Conservation (phyloP, 2,113 vertebrate species). For the Spheniscus mendiculus region DNA sequence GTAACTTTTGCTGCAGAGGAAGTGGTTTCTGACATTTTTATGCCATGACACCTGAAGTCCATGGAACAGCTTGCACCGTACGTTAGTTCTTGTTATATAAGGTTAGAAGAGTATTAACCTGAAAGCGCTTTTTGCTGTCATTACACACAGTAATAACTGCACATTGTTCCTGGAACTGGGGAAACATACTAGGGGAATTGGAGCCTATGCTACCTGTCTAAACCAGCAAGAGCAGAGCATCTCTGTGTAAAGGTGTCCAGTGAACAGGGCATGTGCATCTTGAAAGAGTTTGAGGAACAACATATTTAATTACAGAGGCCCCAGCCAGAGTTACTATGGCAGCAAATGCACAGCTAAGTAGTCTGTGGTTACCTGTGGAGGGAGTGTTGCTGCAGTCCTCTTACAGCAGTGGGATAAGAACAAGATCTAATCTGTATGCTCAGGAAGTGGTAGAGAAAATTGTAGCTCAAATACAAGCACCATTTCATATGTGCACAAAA, state of each 20-base stretch:
- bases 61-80: accelerated
- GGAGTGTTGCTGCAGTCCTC: not conserved
- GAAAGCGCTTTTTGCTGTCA: not conserved
- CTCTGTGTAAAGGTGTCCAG: not conserved
- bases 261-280: not conserved
- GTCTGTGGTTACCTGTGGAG: not conserved
- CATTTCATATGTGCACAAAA: not conserved
- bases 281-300: not conserved
- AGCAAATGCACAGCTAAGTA: not conserved
- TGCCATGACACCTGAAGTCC: too few species aligned
- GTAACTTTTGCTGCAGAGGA: not conserved
- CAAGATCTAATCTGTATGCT: not conserved
- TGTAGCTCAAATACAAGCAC: not conserved
- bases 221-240: not conserved
- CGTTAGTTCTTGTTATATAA: not conserved
- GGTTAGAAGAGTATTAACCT: not conserved
- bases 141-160: not conserved
- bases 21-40: not conserved
- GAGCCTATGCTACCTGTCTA: not conserved
- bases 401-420: not conserved
- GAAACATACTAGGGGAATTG: not conserved
- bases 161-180: not conserved
- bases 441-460: not conserved
- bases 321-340: not conserved
- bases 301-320: not conserved